These are phyloP conservation scores for Barypeithes pellucidus DNA, from an alignment of 2,888 invertebrate genomes.

Conservation along the genomic window DNA sequence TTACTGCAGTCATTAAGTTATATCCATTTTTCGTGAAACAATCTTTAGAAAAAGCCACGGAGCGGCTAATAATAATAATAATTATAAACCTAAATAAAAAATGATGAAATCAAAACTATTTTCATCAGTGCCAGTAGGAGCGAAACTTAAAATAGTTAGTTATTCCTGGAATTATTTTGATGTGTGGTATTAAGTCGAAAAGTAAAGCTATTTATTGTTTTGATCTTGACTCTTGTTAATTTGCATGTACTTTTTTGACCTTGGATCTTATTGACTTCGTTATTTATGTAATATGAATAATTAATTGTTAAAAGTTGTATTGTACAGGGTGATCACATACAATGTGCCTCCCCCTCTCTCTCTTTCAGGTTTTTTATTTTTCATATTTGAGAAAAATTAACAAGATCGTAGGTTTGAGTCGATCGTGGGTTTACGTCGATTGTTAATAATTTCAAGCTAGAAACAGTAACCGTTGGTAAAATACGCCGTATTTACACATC, in stretches of 20 bases:
- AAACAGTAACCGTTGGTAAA: neutral
- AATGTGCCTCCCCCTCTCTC: neutral
- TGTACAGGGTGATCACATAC: neutral
- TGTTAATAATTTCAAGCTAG: too few species aligned
- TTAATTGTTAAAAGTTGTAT: slow-evolving; percentile 1
- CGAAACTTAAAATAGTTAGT: slow-evolving; percentile 10
- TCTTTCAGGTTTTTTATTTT: too few species aligned
- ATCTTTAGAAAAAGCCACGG: neutral
- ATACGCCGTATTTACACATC: neutral
- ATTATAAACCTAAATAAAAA: slow-evolving; percentile 8
- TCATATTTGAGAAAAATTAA: too few species aligned
- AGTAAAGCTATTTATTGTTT: slow-evolving; percentile 18
- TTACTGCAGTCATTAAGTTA: too few species aligned
- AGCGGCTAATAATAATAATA: neutral
- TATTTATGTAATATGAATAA: slow-evolving; percentile 11
- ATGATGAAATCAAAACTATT: slow-evolving; percentile 1
- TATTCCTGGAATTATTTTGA: slow-evolving; percentile 20
- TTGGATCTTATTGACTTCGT: slow-evolving; percentile 10
- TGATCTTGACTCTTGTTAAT: slow-evolving; percentile 24
- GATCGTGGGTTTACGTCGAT: too few species aligned
- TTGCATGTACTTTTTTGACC: slow-evolving; percentile 23
- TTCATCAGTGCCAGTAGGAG: neutral
- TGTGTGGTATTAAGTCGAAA: slow-evolving; percentile 27
- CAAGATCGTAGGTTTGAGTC: too few species aligned
- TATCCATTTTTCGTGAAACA: too few species aligned